These are phyloP conservation scores for Megalops atlanticus DNA, from an alignment of 2,113 vertebrate genomes.

Conservation along the genomic window DNA sequence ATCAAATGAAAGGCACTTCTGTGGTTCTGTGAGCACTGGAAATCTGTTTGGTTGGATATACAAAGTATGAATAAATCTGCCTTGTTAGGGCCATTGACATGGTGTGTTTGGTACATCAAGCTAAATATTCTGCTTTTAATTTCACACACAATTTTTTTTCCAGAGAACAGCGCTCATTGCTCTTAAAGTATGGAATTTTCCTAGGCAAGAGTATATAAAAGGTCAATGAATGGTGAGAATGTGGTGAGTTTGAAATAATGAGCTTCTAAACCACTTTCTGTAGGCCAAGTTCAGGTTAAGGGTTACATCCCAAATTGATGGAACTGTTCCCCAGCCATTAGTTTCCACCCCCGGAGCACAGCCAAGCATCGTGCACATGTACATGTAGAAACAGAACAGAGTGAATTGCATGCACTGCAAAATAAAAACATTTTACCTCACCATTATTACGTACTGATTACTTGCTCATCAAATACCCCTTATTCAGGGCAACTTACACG, in stretches of 20 bases:
- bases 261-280: constrained; percentile 30
- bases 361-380: too few relatives aligned
- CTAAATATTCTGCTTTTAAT: neutral
- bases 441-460: too few relatives aligned
- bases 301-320: constrained; percentile 49
- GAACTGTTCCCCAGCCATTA: constrained; percentile 44
- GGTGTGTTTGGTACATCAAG: neutral
- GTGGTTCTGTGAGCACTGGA: too few relatives aligned
- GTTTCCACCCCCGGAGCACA: constrained; percentile 48
- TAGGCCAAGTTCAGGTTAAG: too few relatives aligned
- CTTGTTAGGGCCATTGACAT: neutral
- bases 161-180: neutral
- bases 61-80: too few relatives aligned
- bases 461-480: too few relatives aligned
- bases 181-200: neutral
- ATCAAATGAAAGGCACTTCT: too few relatives aligned
- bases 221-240: neutral
- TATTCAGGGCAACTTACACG: too few relatives aligned
- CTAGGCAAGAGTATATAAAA: neutral
- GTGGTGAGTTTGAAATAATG: neutral
- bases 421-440: too few relatives aligned
- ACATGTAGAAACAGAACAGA: too few relatives aligned
- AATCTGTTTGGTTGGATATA: too few relatives aligned
- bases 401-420: too few relatives aligned
- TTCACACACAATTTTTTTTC: neutral